These are phyloP conservation scores for Philopotamus ludificatus DNA, from an alignment of 1,140 invertebrate species.

Conservation along the genomic window DNA sequence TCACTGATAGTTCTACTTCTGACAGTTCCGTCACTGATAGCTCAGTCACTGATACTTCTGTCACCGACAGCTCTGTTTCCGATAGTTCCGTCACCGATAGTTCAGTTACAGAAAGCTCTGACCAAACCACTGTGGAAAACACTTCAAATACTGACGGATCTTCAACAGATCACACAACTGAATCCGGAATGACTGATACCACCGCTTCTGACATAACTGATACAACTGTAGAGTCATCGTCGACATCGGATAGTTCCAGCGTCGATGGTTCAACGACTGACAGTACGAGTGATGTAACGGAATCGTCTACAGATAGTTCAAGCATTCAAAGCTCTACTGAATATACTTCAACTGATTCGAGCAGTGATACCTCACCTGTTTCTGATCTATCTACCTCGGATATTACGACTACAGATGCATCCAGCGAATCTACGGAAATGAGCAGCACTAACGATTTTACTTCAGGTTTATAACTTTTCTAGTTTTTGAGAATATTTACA, in stretches of 20 bases:
- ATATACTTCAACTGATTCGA: too few species aligned
- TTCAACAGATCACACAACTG: constrained; percentile 14
- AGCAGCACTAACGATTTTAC: too few species aligned
- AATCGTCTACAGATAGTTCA: too few species aligned
- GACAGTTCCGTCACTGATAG: constrained; percentile 21
- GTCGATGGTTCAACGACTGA: constrained; percentile 18
- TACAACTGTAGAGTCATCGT: constrained; percentile 10
- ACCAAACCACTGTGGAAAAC: constrained; percentile 23
- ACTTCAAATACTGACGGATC: constrained; percentile 21
- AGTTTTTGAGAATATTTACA: too few species aligned
- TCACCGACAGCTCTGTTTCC: constrained; percentile 23
- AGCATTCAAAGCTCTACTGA: too few species aligned
- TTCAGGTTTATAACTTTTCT: constrained; percentile 6
- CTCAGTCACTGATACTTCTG: constrained; percentile 31
- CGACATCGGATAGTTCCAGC: background rate
- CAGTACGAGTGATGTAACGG: constrained; percentile 29
- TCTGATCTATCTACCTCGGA: constrained; percentile 18
- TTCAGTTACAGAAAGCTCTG: constrained; percentile 26
- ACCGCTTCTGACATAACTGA: background rate
- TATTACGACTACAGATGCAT: constrained; percentile 36
- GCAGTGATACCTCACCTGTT: too few species aligned
- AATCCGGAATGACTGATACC: background rate
- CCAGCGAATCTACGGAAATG: constrained; percentile 37
- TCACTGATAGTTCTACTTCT: constrained; percentile 20
- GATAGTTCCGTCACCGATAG: constrained; percentile 11